phyloP scores from a whole-genome alignment of 2,888 invertebrate genomes.

The Venusia cambrica region DNA sequence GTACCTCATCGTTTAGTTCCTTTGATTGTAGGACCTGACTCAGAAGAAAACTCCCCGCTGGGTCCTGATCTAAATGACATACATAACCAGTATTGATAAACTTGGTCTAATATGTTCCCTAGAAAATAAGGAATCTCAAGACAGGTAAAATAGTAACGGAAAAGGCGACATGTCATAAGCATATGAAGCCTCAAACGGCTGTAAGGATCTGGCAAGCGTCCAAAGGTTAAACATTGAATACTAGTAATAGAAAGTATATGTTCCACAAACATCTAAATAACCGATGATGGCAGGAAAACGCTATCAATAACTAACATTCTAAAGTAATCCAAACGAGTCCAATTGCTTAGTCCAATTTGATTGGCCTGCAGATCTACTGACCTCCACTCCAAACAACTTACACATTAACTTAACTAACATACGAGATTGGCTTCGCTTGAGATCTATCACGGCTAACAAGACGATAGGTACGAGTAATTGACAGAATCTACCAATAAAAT shows the following conservation, averaged over 20 bases:
- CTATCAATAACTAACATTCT: conserved; percentile 12
- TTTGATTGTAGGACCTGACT: too few species aligned
- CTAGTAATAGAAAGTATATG: not conserved
- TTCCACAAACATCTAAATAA: not conserved
- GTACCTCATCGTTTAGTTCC: too few species aligned
- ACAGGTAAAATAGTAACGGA: too few species aligned
- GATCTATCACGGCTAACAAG: conserved; percentile 67
- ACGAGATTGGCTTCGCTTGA: conserved; percentile 44
- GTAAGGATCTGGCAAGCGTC: too few species aligned
- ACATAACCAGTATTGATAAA: too few species aligned
- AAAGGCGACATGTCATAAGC: too few species aligned
- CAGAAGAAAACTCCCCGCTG: too few species aligned
- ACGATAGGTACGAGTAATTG: conserved; percentile 55
- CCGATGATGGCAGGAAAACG: not conserved
- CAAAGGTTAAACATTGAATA: too few species aligned
- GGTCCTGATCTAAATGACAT: too few species aligned
- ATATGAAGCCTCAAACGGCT: too few species aligned
- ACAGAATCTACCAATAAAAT: conserved; percentile 44
- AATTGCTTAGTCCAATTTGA: conserved; percentile 31
- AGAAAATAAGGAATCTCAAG: too few species aligned
- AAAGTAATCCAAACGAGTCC: conserved; percentile 26
- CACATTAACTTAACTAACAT: conserved; percentile 44
- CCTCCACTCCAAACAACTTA: conserved; percentile 30
- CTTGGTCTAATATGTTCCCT: too few species aligned
- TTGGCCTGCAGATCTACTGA: conserved; percentile 32